Percentiles rank a stretch among this genome's conserved stretches.
phyloP scores from a whole-genome alignment of 2,888 invertebrate species.

The Calameuta filiformis region DNA sequence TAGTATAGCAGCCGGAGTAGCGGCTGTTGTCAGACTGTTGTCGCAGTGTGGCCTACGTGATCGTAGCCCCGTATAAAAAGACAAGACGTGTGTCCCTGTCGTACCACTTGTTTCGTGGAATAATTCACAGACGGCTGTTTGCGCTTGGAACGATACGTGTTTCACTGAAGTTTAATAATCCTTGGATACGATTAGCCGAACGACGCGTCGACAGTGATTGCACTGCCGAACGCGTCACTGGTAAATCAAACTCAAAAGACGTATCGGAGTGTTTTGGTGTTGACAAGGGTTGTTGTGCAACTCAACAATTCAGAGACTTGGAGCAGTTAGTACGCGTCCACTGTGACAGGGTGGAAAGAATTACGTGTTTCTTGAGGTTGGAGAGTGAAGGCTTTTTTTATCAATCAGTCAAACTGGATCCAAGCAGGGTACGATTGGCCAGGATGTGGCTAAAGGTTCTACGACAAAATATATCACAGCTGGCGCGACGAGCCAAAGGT shows the following conservation, averaged over 20 bases:
- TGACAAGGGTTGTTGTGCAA: not conserved
- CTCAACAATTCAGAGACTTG: not conserved
- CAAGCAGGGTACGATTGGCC: not conserved
- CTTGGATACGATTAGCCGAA: not conserved
- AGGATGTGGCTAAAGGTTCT: slow-evolving; percentile 62
- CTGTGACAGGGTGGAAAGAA: not conserved
- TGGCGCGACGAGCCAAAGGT: slow-evolving; percentile 60
- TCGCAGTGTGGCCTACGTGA: slow-evolving; percentile 46
- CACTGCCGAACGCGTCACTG: not conserved
- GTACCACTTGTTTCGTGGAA: slow-evolving; percentile 35
- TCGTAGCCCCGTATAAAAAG: slow-evolving; percentile 48
- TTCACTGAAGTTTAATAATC: not conserved
- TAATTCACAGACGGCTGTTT: not conserved
- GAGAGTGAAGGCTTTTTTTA: not conserved
- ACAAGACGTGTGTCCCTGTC: slow-evolving; percentile 27
- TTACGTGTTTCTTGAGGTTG: not conserved
- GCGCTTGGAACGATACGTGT: not conserved
- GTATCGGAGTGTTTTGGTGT: not conserved
- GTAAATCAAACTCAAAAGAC: not conserved
- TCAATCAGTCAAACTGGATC: not conserved
- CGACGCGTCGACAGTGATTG: not conserved
- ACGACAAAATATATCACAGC: slow-evolving; percentile 57
- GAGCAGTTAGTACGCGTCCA: not conserved
- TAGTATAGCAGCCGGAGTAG: slow-evolving; percentile 32
- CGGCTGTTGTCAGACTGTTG: slow-evolving; percentile 17